Evolutionary conservation across 2,113 vertebrate genomes (phyloP).

Genomic region (Struthidea cinerea): DNA sequence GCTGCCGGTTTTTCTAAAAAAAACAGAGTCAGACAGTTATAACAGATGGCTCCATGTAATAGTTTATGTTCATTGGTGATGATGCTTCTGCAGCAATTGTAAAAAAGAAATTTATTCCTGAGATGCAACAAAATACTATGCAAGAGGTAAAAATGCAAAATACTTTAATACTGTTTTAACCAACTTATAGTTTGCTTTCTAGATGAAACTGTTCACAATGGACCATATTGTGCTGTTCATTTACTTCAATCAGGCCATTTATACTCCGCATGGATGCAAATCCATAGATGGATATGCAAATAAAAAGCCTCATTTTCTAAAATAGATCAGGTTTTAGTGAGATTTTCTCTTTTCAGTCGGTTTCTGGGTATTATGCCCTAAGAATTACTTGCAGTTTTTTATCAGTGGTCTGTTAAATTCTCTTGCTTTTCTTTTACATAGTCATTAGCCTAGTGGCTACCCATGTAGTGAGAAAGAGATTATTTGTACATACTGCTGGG

Average conservation of each 20-base stretch:
- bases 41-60: neutral
- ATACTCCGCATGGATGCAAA: neutral
- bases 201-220: neutral
- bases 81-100: neutral
- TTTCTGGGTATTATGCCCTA: neutral
- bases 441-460: neutral
- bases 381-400: neutral
- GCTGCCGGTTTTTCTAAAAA: constrained; percentile 82
- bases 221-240: neutral
- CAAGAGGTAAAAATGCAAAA: neutral
- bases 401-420: neutral
- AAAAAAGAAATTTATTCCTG: neutral
- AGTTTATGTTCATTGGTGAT: neutral
- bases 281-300: neutral
- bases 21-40: neutral
- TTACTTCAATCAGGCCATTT: neutral
- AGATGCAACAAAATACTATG: neutral
- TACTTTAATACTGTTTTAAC: neutral
- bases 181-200: neutral
- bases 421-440: neutral
- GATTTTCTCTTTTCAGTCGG: neutral
- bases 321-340: neutral
- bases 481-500: neutral
- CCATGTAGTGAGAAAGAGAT: neutral
- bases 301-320: neutral